Evolutionary conservation across 1,140 invertebrate species (phyloP).

Genomic region (Wasmannia auropunctata): DNA sequence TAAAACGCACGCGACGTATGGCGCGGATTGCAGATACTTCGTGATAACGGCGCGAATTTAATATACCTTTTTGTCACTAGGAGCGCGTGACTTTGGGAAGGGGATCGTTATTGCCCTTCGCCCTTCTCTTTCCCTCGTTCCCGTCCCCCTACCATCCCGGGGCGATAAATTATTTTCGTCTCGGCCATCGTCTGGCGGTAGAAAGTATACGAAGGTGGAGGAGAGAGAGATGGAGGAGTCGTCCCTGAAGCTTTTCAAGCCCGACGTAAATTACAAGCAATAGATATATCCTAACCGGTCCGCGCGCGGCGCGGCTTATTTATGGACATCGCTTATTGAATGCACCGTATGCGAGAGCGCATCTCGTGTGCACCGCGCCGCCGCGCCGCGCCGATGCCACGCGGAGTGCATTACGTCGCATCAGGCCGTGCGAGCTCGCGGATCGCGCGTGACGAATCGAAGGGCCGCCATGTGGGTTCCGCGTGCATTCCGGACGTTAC

Average conservation of each 20-base stretch:
- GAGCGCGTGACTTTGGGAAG: slow-evolving; percentile 13
- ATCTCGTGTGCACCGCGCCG: slow-evolving; percentile 6
- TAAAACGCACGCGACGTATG: background rate
- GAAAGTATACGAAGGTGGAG: slow-evolving; percentile 55
- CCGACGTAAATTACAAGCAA: slow-evolving; percentile 76
- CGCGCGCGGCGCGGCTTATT: slow-evolving; percentile 68
- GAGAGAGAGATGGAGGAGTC: slow-evolving; percentile 11
- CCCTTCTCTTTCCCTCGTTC: background rate
- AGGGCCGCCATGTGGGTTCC: background rate
- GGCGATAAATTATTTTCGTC: slow-evolving; percentile 69
- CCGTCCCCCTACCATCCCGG: background rate
- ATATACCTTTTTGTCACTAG: slow-evolving; percentile 28
- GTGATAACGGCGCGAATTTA: slow-evolving; percentile 43
- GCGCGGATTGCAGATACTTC: background rate
- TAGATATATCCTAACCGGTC: slow-evolving; percentile 76
- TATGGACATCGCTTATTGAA: slow-evolving; percentile 77
- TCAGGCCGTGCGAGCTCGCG: slow-evolving; percentile 34
- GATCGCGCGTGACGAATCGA: slow-evolving; percentile 52
- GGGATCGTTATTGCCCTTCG: slow-evolving; percentile 53
- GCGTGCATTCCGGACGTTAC: slow-evolving; percentile 29
- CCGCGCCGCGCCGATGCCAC: background rate
- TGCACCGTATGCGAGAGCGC: slow-evolving; percentile 63
- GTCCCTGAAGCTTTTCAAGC: slow-evolving; percentile 68
- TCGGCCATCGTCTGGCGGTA: slow-evolving; percentile 56
- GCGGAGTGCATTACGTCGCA: slow-evolving; percentile 31